Percentiles rank a stretch among this genome's conserved stretches.
Evolutionary conservation across 2,797 vertebrate species (phyloP).

Genomic region (Cuculus canorus): DNA sequence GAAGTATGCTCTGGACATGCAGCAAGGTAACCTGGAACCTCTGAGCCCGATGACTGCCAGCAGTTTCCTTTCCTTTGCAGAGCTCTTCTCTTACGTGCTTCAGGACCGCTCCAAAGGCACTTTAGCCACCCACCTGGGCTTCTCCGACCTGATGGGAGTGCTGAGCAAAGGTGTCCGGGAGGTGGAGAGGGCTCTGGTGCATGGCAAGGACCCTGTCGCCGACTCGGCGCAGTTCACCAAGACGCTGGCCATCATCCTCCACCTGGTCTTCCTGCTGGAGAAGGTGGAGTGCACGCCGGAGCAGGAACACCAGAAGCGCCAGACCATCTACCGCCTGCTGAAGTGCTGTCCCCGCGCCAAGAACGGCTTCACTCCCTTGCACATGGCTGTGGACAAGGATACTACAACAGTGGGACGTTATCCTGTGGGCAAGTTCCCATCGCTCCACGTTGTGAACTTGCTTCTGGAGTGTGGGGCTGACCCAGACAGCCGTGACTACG

Average conservation of each 20-base stretch:
- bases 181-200: conserved; percentile 90
- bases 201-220: conserved; percentile 85
- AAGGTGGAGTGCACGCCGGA: conserved; percentile 88
- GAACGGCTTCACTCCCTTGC: conserved; percentile 88
- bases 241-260: conserved; percentile 92
- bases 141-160: conserved; percentile 92
- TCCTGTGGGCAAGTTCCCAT: conserved; percentile 92
- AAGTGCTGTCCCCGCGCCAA: conserved; percentile 91
- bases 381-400: conserved; percentile 94
- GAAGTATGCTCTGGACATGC: conserved; percentile 97
- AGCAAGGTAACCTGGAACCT: conserved; percentile 94
- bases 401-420: conserved; percentile 93
- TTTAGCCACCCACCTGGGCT: conserved; percentile 87
- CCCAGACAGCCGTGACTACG: conserved; percentile 90
- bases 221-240: conserved; percentile 93
- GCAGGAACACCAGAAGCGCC: conserved; percentile 92
- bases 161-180: conserved; percentile 91
- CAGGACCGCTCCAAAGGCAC: conserved; percentile 93
- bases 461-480: conserved; percentile 93
- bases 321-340: conserved; percentile 90
- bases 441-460: conserved; percentile 84
- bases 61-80: conserved; percentile 95
- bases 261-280: conserved; percentile 91
- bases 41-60: conserved; percentile 97
- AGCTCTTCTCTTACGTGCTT: conserved; percentile 95